Conservation (phyloP, 23 tunicate genomes). For the Oikopleura vanhoeffeni region DNA sequence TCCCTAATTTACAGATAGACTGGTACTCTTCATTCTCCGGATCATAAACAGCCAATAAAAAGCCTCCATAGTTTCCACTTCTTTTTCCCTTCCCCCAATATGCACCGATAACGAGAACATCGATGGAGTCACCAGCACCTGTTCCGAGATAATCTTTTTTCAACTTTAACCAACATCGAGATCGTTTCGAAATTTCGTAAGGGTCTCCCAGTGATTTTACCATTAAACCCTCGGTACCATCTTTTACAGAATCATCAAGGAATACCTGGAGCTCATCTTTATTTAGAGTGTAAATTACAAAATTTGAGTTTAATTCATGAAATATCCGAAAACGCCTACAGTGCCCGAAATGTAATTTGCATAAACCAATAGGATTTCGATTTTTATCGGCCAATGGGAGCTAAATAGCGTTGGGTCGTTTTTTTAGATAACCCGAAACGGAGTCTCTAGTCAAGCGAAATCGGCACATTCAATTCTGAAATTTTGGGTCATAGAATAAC, state of each 20-base stretch:
- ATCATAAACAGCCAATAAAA: constrained; percentile 72
- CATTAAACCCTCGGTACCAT: constrained; percentile 90
- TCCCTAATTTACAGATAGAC: constrained; percentile 85
- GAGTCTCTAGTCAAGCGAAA: no score
- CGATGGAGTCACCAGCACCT: constrained; percentile 88
- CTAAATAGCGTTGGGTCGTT: not conserved
- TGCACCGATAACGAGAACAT: constrained; percentile 84
- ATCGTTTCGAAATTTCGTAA: constrained; percentile 83
- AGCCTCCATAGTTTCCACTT: constrained; percentile 71
- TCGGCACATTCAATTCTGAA: no score
- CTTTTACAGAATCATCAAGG: constrained; percentile 14
- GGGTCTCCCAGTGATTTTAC: constrained; percentile 70
- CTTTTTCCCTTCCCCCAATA: constrained; percentile 77
- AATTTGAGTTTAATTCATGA: not conserved
- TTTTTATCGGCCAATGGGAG: no score
- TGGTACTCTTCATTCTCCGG: constrained; percentile 95
- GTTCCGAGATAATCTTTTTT: constrained; percentile 85
- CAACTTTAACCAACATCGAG: constrained; percentile 88
- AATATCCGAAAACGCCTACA: not conserved
- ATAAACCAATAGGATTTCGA: not conserved
- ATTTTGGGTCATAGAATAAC: no score
- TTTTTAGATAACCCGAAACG: no score
- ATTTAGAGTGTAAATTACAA: not conserved
- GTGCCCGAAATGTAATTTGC: not conserved
- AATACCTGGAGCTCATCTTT: not conserved